Evolutionary conservation across 2,113 vertebrate species (phyloP), one percentile per base, ranked within the genome.

Genomic region (Hippocampus mohnikei): DNA sequence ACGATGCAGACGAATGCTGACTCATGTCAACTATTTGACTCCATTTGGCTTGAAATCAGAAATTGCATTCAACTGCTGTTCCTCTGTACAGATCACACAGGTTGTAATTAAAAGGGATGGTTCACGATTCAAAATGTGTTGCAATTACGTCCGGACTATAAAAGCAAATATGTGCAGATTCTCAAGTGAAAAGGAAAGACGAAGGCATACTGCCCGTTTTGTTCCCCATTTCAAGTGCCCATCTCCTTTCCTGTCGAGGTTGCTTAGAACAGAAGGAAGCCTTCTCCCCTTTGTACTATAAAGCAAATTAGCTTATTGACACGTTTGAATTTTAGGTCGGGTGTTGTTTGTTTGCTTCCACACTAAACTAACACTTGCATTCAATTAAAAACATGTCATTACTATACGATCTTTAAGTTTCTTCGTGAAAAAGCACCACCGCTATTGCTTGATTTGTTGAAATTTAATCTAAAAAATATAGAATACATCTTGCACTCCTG

Each of bases 1-100:
- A 73, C 15, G 61, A 69, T 21, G 73, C 71, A 4, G 48, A 77
- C 5, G 73, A 69, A 84, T 44, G 63, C 12, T 42, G 62, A 64
- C 15, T 42, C 23, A 44, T 23, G 40, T 15, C 13, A 5, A 42
- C 20, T 40, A 20, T 18, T 10, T 21, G 27, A 27, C 29, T 12
- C 20, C n/a, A n/a, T 41, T 41, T 63, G 23, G 37, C 61, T 62
- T 58, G 1, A 27, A 58, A 58, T 58, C 12, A 27, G n/a, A n/a
- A n/a, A n/a, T 58, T 58, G 55, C n/a, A 12, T 58, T 27, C 55
- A 58, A 58, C 8, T 50, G 16, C 16, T 2, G 16, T 50, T 18
- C 18, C 18, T 20, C 48, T 50, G 21, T 18, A 55, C 8, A 23
- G 52, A 53, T 18, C 52, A 53, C 7, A 50, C 46, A 20, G 23